phyloP scores from a whole-genome alignment of 23 tunicate species.

The Styela plicata region DNA sequence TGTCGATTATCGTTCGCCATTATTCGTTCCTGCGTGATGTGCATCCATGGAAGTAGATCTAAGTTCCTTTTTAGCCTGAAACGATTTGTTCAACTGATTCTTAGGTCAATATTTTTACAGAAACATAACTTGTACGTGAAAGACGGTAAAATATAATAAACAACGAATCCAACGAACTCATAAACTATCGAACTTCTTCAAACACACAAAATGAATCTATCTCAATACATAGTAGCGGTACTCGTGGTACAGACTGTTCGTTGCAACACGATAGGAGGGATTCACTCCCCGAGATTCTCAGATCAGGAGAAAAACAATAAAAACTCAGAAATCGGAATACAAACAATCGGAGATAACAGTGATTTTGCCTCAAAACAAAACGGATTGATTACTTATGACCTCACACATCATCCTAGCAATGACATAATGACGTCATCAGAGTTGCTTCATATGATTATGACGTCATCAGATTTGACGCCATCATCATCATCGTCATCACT shows the following conservation, averaged over 20 bases:
- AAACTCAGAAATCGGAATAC: neutral
- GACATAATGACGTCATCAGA: neutral
- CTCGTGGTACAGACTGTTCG: neutral
- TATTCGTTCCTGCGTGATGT: no score
- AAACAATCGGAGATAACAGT: neutral
- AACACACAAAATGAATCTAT: neutral
- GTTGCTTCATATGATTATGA: neutral
- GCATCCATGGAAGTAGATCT: no score
- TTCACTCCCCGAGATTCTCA: neutral
- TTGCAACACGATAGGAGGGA: neutral
- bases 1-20: no score
- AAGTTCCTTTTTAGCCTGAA: no score
- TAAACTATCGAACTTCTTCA: no score
- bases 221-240: neutral
- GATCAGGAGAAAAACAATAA: neutral
- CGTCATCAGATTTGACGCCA: neutral
- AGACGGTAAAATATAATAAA: no score
- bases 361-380: neutral
- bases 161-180: no score
- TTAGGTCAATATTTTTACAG: no score
- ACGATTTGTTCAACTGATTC: no score
- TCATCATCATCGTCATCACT: neutral
- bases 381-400: neutral
- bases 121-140: no score
- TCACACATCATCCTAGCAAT: neutral